Conservation (phyloP, 92 coral and sea anemone species). For the Porites evermanni region DNA sequence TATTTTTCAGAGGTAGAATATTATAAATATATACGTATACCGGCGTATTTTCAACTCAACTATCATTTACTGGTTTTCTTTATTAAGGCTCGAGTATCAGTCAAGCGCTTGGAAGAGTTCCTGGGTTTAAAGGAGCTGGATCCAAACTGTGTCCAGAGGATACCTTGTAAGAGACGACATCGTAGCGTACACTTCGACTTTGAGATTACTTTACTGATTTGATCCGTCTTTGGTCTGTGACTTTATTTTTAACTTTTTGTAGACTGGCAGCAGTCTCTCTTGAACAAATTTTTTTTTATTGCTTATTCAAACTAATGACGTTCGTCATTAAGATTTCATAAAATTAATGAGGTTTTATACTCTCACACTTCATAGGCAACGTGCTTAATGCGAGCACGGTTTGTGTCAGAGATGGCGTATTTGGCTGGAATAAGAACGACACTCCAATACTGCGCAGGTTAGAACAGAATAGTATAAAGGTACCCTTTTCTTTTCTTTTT, state of each 20-base stretch:
- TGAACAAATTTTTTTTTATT: too few relatives aligned
- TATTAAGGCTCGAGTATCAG: slow-evolving; percentile 68
- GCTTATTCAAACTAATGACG: background rate
- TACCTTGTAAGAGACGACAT: slow-evolving; percentile 12
- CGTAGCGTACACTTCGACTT: too few relatives aligned
- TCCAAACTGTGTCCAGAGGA: slow-evolving; percentile 53
- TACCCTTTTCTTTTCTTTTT: too few relatives aligned
- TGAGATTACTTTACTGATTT: too few relatives aligned
- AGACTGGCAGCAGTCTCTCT: too few relatives aligned
- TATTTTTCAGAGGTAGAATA: too few relatives aligned
- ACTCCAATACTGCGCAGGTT: slow-evolving; percentile 80
- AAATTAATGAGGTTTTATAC: background rate
- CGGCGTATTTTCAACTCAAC: too few relatives aligned
- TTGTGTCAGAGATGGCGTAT: slow-evolving; percentile 78
- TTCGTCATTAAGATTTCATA: background rate
- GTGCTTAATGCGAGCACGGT: slow-evolving; percentile 14
- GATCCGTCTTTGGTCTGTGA: too few relatives aligned
- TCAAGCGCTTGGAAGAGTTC: slow-evolving; percentile 70
- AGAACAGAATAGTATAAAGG: background rate
- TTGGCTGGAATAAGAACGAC: slow-evolving; percentile 79
- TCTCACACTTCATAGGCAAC: slow-evolving; percentile 20
- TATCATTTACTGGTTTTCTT: background rate
- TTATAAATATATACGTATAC: background rate
- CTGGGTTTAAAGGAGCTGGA: slow-evolving; percentile 68
- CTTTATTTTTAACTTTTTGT: too few relatives aligned